phyloP scores from a whole-genome alignment of 2,888 invertebrate genomes.

The Malacosoma neustria region DNA sequence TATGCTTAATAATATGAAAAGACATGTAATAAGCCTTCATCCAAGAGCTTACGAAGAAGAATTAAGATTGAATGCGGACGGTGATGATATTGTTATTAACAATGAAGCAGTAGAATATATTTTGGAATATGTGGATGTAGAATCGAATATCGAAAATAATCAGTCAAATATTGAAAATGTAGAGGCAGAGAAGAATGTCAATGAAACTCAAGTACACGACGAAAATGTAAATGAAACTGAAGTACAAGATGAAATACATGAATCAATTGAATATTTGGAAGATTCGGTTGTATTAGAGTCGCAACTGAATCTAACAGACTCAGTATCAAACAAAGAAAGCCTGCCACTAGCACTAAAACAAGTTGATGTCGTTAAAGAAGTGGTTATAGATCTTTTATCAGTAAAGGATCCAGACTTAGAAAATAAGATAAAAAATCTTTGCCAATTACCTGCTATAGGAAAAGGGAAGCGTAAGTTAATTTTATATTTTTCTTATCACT shows the following conservation, averaged over 20 bases:
- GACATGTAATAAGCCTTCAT: conserved; percentile 5
- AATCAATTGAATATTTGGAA: neutral
- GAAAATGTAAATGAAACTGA: too few species aligned
- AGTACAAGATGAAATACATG: too few species aligned
- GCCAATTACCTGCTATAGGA: neutral
- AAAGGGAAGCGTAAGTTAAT: conserved; percentile 2
- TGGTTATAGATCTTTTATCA: neutral
- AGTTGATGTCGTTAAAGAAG: neutral
- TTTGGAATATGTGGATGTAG: conserved; percentile 2
- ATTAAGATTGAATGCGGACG: neutral
- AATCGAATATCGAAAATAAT: neutral
- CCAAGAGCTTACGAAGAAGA: conserved; percentile 3
- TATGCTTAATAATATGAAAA: conserved; percentile 4
- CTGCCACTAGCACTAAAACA: neutral
- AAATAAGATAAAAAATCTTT: conserved; percentile 4
- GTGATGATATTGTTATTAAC: neutral
- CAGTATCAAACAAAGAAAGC: neutral
- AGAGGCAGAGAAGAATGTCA: too few species aligned
- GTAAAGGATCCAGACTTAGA: neutral
- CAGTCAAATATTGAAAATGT: neutral
- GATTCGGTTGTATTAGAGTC: neutral
- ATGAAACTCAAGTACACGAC: too few species aligned
- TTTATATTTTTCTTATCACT: too few species aligned
- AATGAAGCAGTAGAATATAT: neutral
- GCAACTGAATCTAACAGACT: neutral